Evolutionary conservation across 2,888 invertebrate genomes (phyloP), one percentile per base, ranked within the genome.

Genomic region (Pegoplata infirma): DNA sequence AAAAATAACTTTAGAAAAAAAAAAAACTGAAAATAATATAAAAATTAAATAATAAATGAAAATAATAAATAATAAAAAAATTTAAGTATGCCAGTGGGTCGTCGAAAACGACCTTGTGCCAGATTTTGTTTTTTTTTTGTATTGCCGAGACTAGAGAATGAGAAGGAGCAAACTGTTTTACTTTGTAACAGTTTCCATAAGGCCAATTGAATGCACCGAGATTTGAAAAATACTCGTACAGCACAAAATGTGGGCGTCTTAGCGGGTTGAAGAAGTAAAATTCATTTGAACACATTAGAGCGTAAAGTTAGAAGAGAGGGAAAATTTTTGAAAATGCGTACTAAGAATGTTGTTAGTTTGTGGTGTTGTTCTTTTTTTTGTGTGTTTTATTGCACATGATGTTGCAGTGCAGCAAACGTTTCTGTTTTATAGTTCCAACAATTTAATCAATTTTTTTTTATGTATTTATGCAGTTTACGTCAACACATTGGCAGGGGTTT

Each of bases 31-130:
- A 75, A 75, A 75, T 16, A 36, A 72, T 55, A 58, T 63, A 53
- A 64, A 40, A 63, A 55, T 44, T 23, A 47, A 59, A 47, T 58
- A 17, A 53, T 58, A 49, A 66, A 67, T 51, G 28, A 51, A 40
- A 69, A 66, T 12, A 59, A 36, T 36, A 72, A 3, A 59, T 32
- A 14, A 58, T 14, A 21, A 28, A 49, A 58, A n/a, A n/a, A 14
- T 14, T 59, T 66, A 80, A 58, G 71, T 88, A 84, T 87, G 88
- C 86, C 85, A 88, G 85, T 87, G 83, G 88, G 88, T 88, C 88
- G 86, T 86, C 83, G 83, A 82, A n/a, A 16, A 82, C 87, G 87
- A 88, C 88, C 88, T 86, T 88, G 88, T 88, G 84, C 88, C 81
- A 88, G 84, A 84, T 88, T 84, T 80, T 40, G 49, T 59, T 78